Base-by-base conservation (phyloP, 2,888 invertebrate species). In the Theretra japonica region DNA sequence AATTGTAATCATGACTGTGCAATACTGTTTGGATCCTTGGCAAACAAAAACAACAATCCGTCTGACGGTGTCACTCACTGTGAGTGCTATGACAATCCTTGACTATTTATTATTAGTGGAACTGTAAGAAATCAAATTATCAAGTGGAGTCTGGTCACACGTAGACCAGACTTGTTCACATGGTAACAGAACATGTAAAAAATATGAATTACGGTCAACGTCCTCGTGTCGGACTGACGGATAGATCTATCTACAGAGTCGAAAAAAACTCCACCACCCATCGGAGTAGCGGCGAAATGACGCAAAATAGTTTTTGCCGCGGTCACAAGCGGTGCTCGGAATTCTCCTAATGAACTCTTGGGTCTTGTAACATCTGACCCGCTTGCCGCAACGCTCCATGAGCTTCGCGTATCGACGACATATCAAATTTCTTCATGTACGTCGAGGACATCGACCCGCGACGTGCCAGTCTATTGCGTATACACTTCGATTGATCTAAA, bases 191-290 rank as follows among this genome's bases (percentile, higher is more conserved):
- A 86, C 85, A 88, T 86, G 88, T 86, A 84, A 87, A 91, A 90
- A 92, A 86, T 86, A 83, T 28, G 82, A 85, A 80, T 80, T 86
- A 89, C 89, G 93, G 94, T 94, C 94, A 93, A 92, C 80, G 94
- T 87, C 91, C 94, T 83, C 86, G 85, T 84, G 88, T 85, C 87
- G 87, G 88, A 84, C 87, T 81, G 88, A 79, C 85, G 86, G 86
- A 86, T 87, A 86, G 89, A 90, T 91, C 90, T 87, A 88, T 90
- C 90, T 89, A 90, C 87, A 88, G 87, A 87, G 87, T 86, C 87
- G 88, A 90, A 89, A 91, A 90, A 90, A 87, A 82, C 83, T 85
- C 86, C 86, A 86, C 85, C 86, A 86, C 77, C 65, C 48, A 65
- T 65, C 23, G 17, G 81, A 83, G 82, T 81, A 79, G 83, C 82